Evolutionary conservation across 2,888 invertebrate species (phyloP).

Genomic region (Andrena camellia): DNA sequence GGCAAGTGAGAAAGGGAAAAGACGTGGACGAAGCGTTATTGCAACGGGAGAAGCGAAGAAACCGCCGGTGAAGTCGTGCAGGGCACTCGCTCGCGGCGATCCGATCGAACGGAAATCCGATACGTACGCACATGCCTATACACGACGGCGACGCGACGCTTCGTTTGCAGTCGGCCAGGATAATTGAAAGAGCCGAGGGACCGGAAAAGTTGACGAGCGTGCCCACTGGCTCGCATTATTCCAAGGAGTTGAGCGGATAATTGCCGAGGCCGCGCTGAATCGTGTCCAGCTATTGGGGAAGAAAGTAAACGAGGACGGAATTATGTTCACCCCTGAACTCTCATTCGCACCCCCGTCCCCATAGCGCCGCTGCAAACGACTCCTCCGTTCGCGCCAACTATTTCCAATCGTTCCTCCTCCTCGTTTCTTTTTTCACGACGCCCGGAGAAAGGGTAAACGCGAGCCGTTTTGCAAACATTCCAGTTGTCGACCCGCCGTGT

Average conservation of each 20-base stretch:
- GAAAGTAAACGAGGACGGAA: constrained; percentile 1
- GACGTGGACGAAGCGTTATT: constrained; percentile 30
- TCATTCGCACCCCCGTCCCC: background rate
- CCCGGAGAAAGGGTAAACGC: background rate
- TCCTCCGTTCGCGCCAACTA: background rate
- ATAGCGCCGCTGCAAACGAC: background rate
- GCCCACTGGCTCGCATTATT: constrained; percentile 47
- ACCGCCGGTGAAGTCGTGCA: background rate
- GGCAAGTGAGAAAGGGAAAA: background rate
- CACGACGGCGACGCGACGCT: constrained; percentile 50
- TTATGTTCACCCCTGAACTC: background rate
- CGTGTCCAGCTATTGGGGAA: constrained; percentile 13
- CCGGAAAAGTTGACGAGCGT: constrained; percentile 42
- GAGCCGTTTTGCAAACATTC: background rate
- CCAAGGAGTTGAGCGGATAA: constrained; percentile 50
- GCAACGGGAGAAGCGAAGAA: constrained; percentile 17
- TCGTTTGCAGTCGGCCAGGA: constrained; percentile 46
- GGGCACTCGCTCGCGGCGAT: constrained; percentile 27
- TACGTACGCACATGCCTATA: constrained; percentile 31
- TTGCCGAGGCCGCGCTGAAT: constrained; percentile 11
- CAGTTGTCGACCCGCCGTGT: constrained; percentile 1
- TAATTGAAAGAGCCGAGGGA: constrained; percentile 57
- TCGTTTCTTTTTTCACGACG: background rate
- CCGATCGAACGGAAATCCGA: constrained; percentile 64
- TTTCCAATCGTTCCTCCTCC: background rate